These are phyloP conservation scores for Propithecus deckenii DNA, from an alignment of 2,797 vertebrate species.

Conservation along the genomic window DNA sequence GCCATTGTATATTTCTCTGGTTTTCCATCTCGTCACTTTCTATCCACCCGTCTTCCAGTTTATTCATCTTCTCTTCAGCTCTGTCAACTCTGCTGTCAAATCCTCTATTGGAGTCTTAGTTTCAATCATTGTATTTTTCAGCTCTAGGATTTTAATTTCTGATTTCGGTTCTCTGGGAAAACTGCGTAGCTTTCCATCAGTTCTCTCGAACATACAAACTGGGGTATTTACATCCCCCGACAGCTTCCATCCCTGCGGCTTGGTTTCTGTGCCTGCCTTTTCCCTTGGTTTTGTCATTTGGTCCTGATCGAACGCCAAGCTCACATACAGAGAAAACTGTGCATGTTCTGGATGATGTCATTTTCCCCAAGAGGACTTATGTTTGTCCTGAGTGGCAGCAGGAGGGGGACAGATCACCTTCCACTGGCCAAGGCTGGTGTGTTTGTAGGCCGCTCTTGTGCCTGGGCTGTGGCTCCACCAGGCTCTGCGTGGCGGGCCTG, in stretches of 20 bases:
- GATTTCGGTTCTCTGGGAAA: neutral
- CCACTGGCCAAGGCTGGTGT: neutral
- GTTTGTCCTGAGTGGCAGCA: neutral
- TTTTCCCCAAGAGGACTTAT: no score
- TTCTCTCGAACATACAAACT: neutral
- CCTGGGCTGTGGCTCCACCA: fast-evolving
- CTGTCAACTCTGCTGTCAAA: neutral
- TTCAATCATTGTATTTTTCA: neutral
- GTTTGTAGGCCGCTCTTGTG: fast-evolving
- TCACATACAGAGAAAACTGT: fast-evolving
- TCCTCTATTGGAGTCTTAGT: neutral
- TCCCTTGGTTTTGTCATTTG: neutral
- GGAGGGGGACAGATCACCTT: fast-evolving
- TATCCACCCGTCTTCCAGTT: fast-evolving
- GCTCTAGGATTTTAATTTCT: neutral
- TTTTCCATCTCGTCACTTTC: neutral
- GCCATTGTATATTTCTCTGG: neutral
- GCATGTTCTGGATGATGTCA: fast-evolving
- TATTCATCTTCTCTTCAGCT: neutral
- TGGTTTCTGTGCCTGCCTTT: no score
- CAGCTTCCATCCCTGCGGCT: fast-evolving
- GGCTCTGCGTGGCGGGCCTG: neutral
- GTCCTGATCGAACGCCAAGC: neutral
- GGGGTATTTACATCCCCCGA: neutral
- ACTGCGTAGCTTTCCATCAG: neutral